phyloP scores from a whole-genome alignment of 1,140 invertebrate species.

The Listronotus oregonensis region DNA sequence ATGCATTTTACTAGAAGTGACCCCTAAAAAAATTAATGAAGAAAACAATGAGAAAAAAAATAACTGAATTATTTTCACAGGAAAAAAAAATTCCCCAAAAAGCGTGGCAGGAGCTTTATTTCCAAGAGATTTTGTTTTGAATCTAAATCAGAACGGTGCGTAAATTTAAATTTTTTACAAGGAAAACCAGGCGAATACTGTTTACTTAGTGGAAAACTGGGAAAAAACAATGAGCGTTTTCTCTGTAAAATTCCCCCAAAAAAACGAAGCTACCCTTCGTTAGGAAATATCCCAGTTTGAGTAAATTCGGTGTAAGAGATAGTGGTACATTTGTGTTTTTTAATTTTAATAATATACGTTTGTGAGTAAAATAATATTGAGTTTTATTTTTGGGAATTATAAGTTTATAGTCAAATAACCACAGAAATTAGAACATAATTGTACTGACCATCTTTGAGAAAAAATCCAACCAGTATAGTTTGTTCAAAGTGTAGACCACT shows the following conservation, averaged over 20 bases:
- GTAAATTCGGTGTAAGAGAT: neutral
- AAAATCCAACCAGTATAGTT: too few relatives aligned
- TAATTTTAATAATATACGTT: too few relatives aligned
- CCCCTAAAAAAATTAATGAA: conserved; percentile 8
- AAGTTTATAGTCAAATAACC: too few relatives aligned
- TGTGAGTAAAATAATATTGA: too few relatives aligned
- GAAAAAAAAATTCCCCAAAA: neutral
- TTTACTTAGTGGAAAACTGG: conserved; percentile 31
- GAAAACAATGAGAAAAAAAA: neutral
- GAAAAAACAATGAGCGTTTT: conserved; percentile 16
- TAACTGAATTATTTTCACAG: too few relatives aligned
- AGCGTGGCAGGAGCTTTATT: conserved; percentile 4
- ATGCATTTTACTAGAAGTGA: conserved; percentile 19
- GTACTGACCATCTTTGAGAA: too few relatives aligned
- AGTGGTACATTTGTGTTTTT: too few relatives aligned
- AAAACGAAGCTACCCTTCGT: conserved; percentile 16
- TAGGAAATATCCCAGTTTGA: conserved; percentile 1
- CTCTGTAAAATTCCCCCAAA: conserved; percentile 14
- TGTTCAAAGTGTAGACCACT: too few relatives aligned
- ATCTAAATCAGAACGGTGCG: conserved; percentile 8
- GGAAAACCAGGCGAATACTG: conserved; percentile 30
- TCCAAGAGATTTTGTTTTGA: conserved; percentile 24
- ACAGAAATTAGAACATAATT: too few relatives aligned
- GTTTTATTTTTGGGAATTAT: too few relatives aligned
- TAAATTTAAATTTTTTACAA: conserved; percentile 24